phyloP scores from a whole-genome alignment of 1,140 invertebrate genomes.

The Drosophila guanche region DNA sequence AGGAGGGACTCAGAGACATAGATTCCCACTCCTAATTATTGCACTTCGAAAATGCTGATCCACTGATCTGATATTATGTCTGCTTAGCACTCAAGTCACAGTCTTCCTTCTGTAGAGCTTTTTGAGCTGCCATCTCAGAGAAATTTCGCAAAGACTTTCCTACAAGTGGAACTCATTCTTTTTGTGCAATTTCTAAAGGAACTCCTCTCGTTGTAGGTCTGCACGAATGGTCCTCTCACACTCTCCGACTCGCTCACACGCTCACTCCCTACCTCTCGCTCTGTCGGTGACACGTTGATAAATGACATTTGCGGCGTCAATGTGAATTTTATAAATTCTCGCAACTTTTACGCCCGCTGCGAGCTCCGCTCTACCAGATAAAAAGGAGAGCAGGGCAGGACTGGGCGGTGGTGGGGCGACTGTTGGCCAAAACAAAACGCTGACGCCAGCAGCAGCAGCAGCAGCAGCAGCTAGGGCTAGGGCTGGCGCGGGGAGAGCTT shows the following conservation, averaged over 20 bases:
- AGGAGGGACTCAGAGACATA: too few species aligned
- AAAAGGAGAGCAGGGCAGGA: constrained; percentile 1
- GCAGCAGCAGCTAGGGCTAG: constrained; percentile 1
- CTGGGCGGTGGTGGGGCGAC: not conserved
- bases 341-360: constrained; percentile 75
- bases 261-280: not conserved
- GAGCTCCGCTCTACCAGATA: constrained; percentile 24
- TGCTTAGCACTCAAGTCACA: too few species aligned
- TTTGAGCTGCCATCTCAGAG: too few species aligned
- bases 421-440: constrained; percentile 71
- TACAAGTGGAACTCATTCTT: too few species aligned
- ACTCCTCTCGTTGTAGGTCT: constrained; percentile 6
- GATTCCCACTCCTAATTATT: too few species aligned
- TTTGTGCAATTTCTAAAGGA: not conserved
- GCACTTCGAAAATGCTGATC: too few species aligned
- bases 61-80: too few species aligned
- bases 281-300: constrained; percentile 76
- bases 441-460: constrained; percentile 45
- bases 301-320: constrained; percentile 80
- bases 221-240: not conserved
- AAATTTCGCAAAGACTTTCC: too few species aligned
- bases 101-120: too few species aligned
- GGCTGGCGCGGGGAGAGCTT: constrained; percentile 11
- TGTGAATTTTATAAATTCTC: constrained; percentile 82
- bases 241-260: not conserved